These are phyloP conservation scores for Xylota sylvarum DNA, from an alignment of 2,888 invertebrate genomes.

Conservation along the genomic window DNA sequence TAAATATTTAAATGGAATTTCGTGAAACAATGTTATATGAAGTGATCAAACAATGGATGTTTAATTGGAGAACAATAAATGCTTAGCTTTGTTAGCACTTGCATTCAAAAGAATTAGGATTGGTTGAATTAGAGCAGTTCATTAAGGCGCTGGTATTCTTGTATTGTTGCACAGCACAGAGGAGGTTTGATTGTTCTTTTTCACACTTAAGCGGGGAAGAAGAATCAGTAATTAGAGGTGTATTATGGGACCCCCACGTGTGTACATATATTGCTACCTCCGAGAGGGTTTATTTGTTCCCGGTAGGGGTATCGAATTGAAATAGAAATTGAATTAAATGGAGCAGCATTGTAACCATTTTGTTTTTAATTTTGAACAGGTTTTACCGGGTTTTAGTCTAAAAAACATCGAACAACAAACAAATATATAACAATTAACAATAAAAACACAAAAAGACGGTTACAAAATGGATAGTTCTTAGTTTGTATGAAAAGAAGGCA, in stretches of 20 bases:
- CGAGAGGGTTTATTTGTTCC: neutral
- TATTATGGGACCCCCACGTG: neutral
- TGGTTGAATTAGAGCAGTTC: conserved; percentile 15
- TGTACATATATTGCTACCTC: neutral
- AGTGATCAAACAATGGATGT: conserved; percentile 38
- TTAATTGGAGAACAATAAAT: conserved; percentile 53
- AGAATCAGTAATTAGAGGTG: conserved; percentile 2
- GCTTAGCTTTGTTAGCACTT: conserved; percentile 33
- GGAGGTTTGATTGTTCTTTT: neutral
- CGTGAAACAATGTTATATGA: conserved; percentile 33
- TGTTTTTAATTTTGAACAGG: neutral
- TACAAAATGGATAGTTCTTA: too few species aligned
- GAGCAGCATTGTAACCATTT: neutral
- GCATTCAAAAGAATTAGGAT: conserved; percentile 14
- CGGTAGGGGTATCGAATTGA: neutral
- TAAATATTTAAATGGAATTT: conserved; percentile 26
- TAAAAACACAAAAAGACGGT: too few species aligned
- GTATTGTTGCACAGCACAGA: neutral
- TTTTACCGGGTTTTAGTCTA: neutral
- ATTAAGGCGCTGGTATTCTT: conserved; percentile 5
- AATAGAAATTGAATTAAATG: neutral
- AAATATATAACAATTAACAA: too few species aligned
- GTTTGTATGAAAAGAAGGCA: too few species aligned
- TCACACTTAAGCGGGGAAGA: neutral
- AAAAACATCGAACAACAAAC: too few species aligned